Evolutionary conservation across 2,113 vertebrate genomes (phyloP).

Genomic region (Cercocebus atys): DNA sequence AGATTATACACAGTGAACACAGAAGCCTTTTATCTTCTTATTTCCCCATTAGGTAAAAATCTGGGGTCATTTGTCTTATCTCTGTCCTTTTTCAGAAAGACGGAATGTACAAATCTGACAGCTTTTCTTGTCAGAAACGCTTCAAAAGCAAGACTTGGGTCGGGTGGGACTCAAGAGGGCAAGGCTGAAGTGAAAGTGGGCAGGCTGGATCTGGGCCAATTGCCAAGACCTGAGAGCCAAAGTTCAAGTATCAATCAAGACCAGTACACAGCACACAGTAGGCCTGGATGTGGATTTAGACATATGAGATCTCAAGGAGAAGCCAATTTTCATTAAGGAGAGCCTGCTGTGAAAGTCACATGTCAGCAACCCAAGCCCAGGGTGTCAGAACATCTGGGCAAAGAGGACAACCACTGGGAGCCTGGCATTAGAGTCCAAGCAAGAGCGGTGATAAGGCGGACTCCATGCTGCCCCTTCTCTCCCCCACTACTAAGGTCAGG

Average conservation of each 20-base stretch:
- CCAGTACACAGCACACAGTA: not conserved
- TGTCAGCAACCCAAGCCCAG: not conserved
- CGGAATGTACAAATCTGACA: not conserved
- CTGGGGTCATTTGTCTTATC: not conserved
- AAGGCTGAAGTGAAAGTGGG: not conserved
- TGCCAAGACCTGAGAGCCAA: not conserved
- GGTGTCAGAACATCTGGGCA: not conserved
- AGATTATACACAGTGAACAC: not conserved
- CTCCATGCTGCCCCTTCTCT: not conserved
- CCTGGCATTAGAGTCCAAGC: not conserved
- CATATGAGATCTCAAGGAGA: not conserved
- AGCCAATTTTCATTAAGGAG: constrained; percentile 23
- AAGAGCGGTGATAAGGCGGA: not conserved
- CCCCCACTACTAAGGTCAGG: not conserved
- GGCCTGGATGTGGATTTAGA: not conserved
- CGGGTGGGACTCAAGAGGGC: not conserved
- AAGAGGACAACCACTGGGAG: not conserved
- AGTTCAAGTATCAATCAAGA: not conserved
- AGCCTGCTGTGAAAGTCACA: not conserved
- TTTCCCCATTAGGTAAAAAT: constrained; percentile 1
- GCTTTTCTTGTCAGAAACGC: constrained; percentile 15
- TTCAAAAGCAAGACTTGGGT: constrained; percentile 24
- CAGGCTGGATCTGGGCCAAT: not conserved
- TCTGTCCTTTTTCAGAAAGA: constrained; percentile 34
- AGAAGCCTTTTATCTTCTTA: constrained; percentile 14